Evolutionary conservation across 2,888 invertebrate genomes (phyloP).

Genomic region (Xanthia togata): DNA sequence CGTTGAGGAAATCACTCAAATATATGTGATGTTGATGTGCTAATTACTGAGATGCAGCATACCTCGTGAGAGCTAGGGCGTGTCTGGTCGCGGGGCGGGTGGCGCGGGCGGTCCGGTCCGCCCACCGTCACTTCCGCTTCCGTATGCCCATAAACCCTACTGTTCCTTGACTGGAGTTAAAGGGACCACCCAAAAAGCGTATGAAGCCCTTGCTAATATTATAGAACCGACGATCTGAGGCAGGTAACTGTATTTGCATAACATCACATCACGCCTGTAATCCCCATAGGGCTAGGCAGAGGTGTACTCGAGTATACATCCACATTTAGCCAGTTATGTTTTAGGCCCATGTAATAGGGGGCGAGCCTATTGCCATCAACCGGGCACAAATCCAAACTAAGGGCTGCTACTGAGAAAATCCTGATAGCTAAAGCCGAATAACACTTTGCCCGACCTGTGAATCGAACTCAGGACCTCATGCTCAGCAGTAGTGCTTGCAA

Average conservation of each 20-base stretch:
- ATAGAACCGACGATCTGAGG: background rate
- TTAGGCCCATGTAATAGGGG: no score
- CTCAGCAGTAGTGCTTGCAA: no score
- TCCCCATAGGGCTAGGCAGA: no score
- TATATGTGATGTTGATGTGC: slow-evolving; percentile 63
- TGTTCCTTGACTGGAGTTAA: slow-evolving; percentile 55
- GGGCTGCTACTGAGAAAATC: no score
- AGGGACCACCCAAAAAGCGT: slow-evolving; percentile 13
- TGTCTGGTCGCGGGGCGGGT: slow-evolving; percentile 86
- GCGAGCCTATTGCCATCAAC: no score
- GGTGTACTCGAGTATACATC: no score
- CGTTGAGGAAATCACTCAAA: slow-evolving; percentile 25
- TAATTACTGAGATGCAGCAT: slow-evolving; percentile 85
- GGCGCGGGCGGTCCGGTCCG: slow-evolving; percentile 87
- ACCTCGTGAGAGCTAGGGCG: slow-evolving; percentile 84
- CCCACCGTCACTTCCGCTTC: slow-evolving; percentile 89
- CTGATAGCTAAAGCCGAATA: no score
- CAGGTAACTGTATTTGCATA: background rate
- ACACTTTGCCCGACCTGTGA: no score
- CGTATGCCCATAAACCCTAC: slow-evolving; percentile 76
- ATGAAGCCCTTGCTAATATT: background rate
- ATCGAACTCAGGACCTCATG: no score
- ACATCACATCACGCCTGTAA: no score
- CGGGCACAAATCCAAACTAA: no score
- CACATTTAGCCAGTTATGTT: no score